phyloP scores from a whole-genome alignment of 1,140 invertebrate genomes.

The Drosophila guanche region DNA sequence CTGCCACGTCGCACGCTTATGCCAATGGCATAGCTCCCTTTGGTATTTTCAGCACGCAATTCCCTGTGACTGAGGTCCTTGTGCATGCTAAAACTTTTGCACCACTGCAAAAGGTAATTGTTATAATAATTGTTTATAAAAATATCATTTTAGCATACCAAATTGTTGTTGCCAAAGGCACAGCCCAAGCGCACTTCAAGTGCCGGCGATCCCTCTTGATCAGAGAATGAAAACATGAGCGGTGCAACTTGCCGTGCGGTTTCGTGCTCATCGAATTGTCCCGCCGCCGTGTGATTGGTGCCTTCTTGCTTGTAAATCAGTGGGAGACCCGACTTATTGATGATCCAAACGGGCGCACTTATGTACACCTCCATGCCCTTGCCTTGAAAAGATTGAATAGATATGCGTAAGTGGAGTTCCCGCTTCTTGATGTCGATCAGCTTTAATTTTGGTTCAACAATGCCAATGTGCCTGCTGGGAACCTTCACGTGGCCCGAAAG shows the following conservation, averaged over 20 bases:
- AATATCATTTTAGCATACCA: slow-evolving; percentile 38
- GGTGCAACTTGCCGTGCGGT: slow-evolving; percentile 95
- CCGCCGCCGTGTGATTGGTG: slow-evolving; percentile 90
- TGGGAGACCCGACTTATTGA: slow-evolving; percentile 97
- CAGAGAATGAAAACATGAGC: slow-evolving; percentile 96
- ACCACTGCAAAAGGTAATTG: slow-evolving; percentile 86
- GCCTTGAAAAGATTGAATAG: slow-evolving; percentile 84
- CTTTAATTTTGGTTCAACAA: slow-evolving; percentile 85
- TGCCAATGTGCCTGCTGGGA: slow-evolving; percentile 84
- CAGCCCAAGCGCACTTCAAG: slow-evolving; percentile 83
- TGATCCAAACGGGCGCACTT: slow-evolving; percentile 95
- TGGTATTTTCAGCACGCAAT: slow-evolving; percentile 67
- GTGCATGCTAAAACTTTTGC: slow-evolving; percentile 88
- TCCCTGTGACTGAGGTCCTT: slow-evolving; percentile 74
- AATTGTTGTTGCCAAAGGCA: slow-evolving; percentile 65
- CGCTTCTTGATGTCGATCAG: slow-evolving; percentile 89
- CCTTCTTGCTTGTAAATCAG: slow-evolving; percentile 97
- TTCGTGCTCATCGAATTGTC: slow-evolving; percentile 98
- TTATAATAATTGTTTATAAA: not conserved
- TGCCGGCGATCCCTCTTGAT: slow-evolving; percentile 90
- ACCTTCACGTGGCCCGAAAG: slow-evolving; percentile 87
- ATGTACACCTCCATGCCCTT: slow-evolving; percentile 89
- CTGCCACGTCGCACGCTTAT: slow-evolving; percentile 94
- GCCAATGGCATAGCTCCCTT: slow-evolving; percentile 88
- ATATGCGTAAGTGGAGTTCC: slow-evolving; percentile 89